Evolutionary conservation across 2,888 invertebrate genomes (phyloP), one percentile per base, ranked within the genome.

Genomic region (Trilocha varians): DNA sequence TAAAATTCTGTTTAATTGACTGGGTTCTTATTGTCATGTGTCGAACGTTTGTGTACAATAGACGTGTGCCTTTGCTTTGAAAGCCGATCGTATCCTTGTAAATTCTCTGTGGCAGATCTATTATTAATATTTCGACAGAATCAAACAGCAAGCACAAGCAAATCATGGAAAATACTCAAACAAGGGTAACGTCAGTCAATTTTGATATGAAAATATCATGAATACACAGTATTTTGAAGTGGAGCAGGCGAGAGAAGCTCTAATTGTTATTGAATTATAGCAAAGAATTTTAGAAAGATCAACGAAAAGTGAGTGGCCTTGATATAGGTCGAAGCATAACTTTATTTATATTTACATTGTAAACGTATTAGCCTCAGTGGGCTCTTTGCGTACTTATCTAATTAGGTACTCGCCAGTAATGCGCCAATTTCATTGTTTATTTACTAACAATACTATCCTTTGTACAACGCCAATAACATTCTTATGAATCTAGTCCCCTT

Each of bases 391-490:
- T 70, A 71, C 80, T 85, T 84, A 65, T 68, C 84, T 85, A 85
- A 82, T 85, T 80, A 85, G 85, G 85, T 85, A 85, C 85, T 84
- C 84, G 82, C 84, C 83, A 85, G 85, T 84, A 85, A 85, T 85
- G 85, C 85, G 85, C 84, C 84, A 83, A 85, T 82, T 82, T 78
- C 64, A 72, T 78, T 71, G 71, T 75, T 73, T 79, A 79, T 67
- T 73, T 64, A 66, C 77, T 80, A 78, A 78, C 76, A 79, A 78
- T 77, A 79, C 78, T 79, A 53, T 78, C 75, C 71, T 83, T 84
- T 85, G 83, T 84, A 85, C 85, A 84, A 79, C 73, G 77, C 82
- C 83, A 79, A 82, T 79, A 82, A 77, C 75, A 74, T 74, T 59
- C 74, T 78, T 82, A 82, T 64, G 68, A 57, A 63, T 70, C 77